Percentiles rank a stretch among this genome's conserved stretches.
phyloP scores from a whole-genome alignment of 2,113 vertebrate genomes.

The Nanorana parkeri region DNA sequence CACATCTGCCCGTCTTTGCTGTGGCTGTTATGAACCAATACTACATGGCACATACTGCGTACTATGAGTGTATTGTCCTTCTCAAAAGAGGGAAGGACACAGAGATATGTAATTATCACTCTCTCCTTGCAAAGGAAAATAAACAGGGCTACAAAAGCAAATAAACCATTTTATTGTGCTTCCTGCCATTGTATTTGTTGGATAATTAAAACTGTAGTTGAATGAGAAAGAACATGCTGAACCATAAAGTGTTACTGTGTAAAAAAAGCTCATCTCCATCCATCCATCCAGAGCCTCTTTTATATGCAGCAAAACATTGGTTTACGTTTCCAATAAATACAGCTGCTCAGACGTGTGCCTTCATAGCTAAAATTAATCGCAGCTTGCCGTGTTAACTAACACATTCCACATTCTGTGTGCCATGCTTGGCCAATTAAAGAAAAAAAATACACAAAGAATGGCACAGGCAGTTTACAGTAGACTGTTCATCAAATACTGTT shows the following conservation, averaged over 20 bases:
- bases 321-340: slow-evolving; percentile 42
- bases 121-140: slow-evolving; percentile 39
- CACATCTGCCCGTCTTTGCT: slow-evolving; percentile 63
- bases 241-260: slow-evolving; percentile 23
- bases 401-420: slow-evolving; percentile 15
- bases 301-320: slow-evolving; percentile 4
- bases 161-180: slow-evolving; percentile 41
- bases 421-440: slow-evolving; percentile 30
- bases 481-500: no score
- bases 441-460: neutral
- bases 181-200: slow-evolving; percentile 14
- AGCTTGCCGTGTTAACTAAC: slow-evolving; percentile 31
- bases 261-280: slow-evolving; percentile 4
- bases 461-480: neutral
- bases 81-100: slow-evolving; percentile 55
- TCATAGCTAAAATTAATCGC: slow-evolving; percentile 5
- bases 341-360: slow-evolving; percentile 34
- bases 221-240: slow-evolving; percentile 29
- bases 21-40: slow-evolving; percentile 62
- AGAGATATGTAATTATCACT: slow-evolving; percentile 42
- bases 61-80: slow-evolving; percentile 45
- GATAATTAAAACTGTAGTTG: slow-evolving; percentile 39
- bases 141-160: slow-evolving; percentile 42
- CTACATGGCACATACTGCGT: slow-evolving; percentile 59
- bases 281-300: slow-evolving; percentile 28